Percentiles rank a stretch among this genome's conserved stretches.
Evolutionary conservation across 2,888 invertebrate species (phyloP).

Genomic region (Thereva nobilitata): DNA sequence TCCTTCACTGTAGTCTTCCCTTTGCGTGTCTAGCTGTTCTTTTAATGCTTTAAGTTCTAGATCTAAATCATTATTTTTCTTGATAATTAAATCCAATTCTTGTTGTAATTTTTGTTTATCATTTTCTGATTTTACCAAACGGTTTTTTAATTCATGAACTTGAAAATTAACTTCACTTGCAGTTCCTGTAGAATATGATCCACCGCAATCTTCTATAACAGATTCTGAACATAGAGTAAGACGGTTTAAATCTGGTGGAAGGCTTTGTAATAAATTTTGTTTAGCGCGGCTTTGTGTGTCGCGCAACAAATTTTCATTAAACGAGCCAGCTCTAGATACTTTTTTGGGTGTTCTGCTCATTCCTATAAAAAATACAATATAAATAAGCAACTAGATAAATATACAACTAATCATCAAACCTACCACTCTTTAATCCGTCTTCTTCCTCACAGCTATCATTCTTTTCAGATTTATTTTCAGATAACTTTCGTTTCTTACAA

Average conservation of each 20-base stretch:
- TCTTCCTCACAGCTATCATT: slow-evolving; percentile 46
- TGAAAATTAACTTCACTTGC: slow-evolving; percentile 59
- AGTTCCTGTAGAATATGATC: slow-evolving; percentile 47
- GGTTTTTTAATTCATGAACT: slow-evolving; percentile 64
- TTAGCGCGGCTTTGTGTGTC: slow-evolving; percentile 39
- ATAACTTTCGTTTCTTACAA: slow-evolving; percentile 43
- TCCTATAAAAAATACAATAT: not conserved
- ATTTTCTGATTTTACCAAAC: slow-evolving; percentile 55
- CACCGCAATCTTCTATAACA: slow-evolving; percentile 37
- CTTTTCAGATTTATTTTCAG: slow-evolving; percentile 46
- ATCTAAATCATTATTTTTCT: slow-evolving; percentile 64
- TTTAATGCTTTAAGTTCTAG: slow-evolving; percentile 58
- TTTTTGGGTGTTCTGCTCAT: slow-evolving; percentile 12
- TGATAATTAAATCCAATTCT: slow-evolving; percentile 65
- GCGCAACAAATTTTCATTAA: slow-evolving; percentile 51
- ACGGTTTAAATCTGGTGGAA: slow-evolving; percentile 54
- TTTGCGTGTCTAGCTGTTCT: slow-evolving; percentile 57
- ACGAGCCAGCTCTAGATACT: slow-evolving; percentile 50
- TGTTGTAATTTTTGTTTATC: slow-evolving; percentile 61
- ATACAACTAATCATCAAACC: slow-evolving; percentile 4
- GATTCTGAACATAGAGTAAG: slow-evolving; percentile 43
- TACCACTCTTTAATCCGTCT: slow-evolving; percentile 47
- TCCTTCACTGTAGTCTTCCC: slow-evolving; percentile 64
- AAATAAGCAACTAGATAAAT: not conserved
- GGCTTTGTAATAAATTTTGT: slow-evolving; percentile 44